Evolutionary conservation across 2,113 vertebrate species (phyloP).

Genomic region (Rhinopithecus roxellana): DNA sequence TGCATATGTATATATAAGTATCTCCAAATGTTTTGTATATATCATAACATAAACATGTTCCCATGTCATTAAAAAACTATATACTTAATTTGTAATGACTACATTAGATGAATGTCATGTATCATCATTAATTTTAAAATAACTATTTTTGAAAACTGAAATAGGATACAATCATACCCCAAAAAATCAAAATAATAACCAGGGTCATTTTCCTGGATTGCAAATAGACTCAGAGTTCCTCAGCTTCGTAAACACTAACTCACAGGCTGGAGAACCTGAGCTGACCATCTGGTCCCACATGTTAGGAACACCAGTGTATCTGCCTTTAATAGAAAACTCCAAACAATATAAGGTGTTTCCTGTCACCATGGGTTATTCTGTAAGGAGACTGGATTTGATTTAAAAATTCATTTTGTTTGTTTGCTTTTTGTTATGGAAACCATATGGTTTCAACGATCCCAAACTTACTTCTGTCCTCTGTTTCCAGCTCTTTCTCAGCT

Average conservation of each 20-base stretch:
- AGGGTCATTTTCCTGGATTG: not conserved
- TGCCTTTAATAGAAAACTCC: not conserved
- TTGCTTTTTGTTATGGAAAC: not conserved
- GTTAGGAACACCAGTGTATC: not conserved
- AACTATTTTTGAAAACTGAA: slow-evolving; percentile 6
- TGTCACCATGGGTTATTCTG: not conserved
- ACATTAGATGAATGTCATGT: not conserved
- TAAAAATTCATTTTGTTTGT: not conserved
- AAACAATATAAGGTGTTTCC: not conserved
- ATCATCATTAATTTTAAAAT: not conserved
- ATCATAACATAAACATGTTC: not conserved
- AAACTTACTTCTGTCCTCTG: not conserved
- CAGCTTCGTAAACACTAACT: not conserved
- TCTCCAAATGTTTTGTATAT: not conserved
- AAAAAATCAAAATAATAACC: not conserved
- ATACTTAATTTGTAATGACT: not conserved
- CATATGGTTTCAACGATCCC: not conserved
- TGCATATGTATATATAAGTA: not conserved
- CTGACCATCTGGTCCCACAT: not conserved
- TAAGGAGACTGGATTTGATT: slow-evolving; percentile 9
- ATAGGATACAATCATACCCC: not conserved
- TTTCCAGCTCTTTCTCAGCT: not conserved
- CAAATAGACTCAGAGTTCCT: not conserved
- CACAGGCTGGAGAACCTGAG: not conserved
- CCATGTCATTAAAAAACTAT: slow-evolving; percentile 27